phyloP scores from a whole-genome alignment of 2,888 invertebrate genomes.

The Campoletis raptor region DNA sequence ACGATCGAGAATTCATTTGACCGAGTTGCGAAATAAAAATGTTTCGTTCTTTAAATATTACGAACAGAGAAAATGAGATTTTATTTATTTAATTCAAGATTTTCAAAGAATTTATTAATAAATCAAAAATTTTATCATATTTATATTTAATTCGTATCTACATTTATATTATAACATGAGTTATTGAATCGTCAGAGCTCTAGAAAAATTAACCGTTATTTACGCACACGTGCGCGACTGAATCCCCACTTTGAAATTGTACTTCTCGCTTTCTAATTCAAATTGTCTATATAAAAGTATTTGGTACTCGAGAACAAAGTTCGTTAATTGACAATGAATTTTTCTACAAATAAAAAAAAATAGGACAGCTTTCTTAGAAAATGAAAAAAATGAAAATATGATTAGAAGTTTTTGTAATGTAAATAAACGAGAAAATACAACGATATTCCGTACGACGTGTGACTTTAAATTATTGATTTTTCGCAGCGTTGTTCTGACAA shows the following conservation, averaged over 20 bases:
- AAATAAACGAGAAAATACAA: background rate
- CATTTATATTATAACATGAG: background rate
- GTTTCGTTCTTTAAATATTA: background rate
- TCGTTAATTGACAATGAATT: background rate
- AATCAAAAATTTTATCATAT: background rate
- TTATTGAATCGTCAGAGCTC: background rate
- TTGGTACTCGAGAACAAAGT: background rate
- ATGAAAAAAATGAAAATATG: background rate
- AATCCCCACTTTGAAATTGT: background rate
- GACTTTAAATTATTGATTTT: constrained; percentile 30
- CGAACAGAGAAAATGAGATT: background rate
- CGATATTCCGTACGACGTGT: background rate
- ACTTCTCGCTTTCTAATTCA: background rate
- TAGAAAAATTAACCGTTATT: background rate
- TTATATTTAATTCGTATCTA: background rate
- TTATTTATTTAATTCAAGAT: too few species aligned
- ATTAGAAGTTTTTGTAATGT: background rate
- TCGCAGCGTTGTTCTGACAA: background rate
- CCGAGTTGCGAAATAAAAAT: background rate
- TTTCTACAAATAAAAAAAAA: background rate
- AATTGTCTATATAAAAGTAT: background rate
- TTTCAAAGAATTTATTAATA: background rate
- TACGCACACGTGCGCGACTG: background rate
- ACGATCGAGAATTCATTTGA: background rate
- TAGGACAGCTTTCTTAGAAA: background rate